Conservation (phyloP, 2,113 vertebrate genomes). For the Helogale parvula region DNA sequence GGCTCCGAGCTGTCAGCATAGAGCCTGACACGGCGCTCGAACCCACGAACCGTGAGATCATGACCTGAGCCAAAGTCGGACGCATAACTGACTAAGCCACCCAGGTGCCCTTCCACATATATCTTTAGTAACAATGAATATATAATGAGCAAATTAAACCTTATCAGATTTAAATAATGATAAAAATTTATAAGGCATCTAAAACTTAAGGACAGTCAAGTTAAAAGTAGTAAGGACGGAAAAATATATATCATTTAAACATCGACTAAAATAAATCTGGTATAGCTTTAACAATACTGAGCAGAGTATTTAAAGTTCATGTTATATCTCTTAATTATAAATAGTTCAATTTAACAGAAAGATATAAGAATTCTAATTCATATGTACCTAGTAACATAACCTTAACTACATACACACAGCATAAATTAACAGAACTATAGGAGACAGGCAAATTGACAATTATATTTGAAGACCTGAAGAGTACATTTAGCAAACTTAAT, state of each 20-base stretch:
- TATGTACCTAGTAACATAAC: background rate
- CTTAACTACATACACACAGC: background rate
- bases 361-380: conserved; percentile 4
- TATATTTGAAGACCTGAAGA: background rate
- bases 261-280: background rate
- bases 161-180: background rate
- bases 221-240: background rate
- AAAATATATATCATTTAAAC: conserved; percentile 3
- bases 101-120: no score
- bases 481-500: background rate
- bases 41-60: no score
- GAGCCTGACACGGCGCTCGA: no score
- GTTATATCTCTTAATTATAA: background rate
- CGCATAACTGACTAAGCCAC: no score
- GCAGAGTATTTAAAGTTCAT: background rate
- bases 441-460: background rate
- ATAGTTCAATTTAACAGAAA: background rate
- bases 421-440: background rate
- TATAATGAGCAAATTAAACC: conserved; percentile 1
- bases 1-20: no score
- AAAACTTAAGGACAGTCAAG: background rate
- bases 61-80: no score
- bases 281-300: background rate
- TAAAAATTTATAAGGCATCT: background rate
- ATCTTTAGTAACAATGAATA: background rate